phyloP scores from a whole-genome alignment of 2,888 invertebrate genomes.

The Thumatha senex region DNA sequence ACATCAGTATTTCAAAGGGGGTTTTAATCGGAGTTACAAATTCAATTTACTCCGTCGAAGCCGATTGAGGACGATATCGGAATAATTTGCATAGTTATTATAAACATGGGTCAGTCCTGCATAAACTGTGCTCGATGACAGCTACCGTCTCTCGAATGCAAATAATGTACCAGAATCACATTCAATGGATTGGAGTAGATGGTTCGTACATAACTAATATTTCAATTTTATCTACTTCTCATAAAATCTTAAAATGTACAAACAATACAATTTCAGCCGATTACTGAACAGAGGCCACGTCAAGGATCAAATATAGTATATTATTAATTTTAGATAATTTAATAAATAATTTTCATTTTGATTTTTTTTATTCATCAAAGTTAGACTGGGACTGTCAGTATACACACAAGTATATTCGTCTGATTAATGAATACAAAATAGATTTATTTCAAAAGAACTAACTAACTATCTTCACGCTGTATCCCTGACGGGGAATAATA shows the following conservation, averaged over 20 bases:
- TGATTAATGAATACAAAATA: too few species aligned
- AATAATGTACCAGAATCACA: slow-evolving; percentile 51
- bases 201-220: not conserved
- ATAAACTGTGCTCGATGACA: slow-evolving; percentile 73
- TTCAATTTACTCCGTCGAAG: slow-evolving; percentile 71
- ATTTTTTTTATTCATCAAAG: too few species aligned
- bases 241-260: not conserved
- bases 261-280: not conserved
- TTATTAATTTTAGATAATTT: too few species aligned
- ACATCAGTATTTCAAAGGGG: slow-evolving; percentile 67
- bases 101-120: slow-evolving; percentile 79
- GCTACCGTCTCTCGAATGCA: slow-evolving; percentile 69
- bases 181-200: slow-evolving; percentile 34
- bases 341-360: too few species aligned
- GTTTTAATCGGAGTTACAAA: slow-evolving; percentile 79
- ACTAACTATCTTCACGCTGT: too few species aligned
- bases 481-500: too few species aligned
- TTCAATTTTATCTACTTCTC: not conserved
- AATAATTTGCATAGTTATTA: slow-evolving; percentile 82
- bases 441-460: too few species aligned
- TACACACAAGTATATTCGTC: too few species aligned
- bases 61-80: slow-evolving; percentile 74
- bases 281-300: too few species aligned
- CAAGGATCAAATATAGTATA: too few species aligned
- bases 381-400: too few species aligned